Conservation (phyloP, 1,140 invertebrate species). For the Papilio polytes region DNA sequence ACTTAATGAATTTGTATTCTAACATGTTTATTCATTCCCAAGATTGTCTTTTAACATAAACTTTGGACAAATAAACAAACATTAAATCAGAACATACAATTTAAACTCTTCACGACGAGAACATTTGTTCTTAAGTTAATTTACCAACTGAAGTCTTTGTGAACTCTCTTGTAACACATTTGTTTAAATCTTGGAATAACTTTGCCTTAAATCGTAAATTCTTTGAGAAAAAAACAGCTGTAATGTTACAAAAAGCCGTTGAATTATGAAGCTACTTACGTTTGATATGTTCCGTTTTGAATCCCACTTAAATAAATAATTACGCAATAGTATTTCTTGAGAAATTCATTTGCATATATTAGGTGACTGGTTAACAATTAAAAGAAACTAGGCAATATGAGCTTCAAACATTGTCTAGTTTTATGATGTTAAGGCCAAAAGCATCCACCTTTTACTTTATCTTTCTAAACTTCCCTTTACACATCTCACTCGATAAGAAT, state of each 20-base stretch:
- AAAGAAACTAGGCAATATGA: too few species aligned
- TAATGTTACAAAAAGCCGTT: background rate
- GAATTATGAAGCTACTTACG: background rate
- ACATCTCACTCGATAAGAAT: too few species aligned
- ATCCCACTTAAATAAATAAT: background rate
- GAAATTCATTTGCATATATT: background rate
- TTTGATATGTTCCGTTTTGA: background rate
- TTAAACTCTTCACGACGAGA: background rate
- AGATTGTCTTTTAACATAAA: constrained; percentile 13
- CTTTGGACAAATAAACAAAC: background rate
- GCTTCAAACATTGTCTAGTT: too few species aligned
- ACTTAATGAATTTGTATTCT: background rate
- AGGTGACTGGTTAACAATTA: too few species aligned
- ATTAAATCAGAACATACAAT: background rate
- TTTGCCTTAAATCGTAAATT: background rate
- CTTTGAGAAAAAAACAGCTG: background rate
- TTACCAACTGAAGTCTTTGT: background rate
- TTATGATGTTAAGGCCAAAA: too few species aligned
- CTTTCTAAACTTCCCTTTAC: too few species aligned
- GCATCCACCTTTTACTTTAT: too few species aligned
- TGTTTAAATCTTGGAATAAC: background rate
- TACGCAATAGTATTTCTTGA: background rate
- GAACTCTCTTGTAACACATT: background rate
- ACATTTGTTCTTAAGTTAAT: constrained; percentile 15
- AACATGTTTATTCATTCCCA: background rate